phyloP scores from a whole-genome alignment of 1,140 invertebrate genomes.

The Conus ventricosus region DNA sequence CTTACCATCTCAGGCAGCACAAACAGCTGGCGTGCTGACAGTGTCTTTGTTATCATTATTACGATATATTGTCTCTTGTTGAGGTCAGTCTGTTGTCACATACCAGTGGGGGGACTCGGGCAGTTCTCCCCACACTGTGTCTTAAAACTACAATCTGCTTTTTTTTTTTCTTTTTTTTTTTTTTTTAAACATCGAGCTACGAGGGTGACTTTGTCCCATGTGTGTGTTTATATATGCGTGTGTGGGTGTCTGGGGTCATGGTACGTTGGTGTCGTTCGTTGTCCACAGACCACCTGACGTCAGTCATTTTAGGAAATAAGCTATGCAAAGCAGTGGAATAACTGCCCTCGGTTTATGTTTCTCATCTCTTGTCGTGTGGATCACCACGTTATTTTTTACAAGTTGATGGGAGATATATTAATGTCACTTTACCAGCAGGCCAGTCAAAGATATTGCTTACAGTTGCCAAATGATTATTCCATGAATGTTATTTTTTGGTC shows the following conservation, averaged over 20 bases:
- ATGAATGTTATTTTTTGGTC: neutral
- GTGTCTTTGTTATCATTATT: neutral
- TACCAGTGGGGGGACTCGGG: neutral
- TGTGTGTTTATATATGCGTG: neutral
- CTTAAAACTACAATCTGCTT: neutral
- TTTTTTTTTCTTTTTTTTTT: neutral
- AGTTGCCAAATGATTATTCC: constrained; percentile 26
- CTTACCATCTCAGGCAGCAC: constrained; percentile 14
- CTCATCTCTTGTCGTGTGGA: neutral
- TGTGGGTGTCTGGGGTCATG: too few species aligned
- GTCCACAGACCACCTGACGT: neutral
- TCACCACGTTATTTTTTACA: neutral
- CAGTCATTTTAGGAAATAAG: neutral
- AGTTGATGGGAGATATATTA: neutral
- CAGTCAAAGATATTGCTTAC: constrained; percentile 19
- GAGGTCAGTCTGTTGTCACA: neutral
- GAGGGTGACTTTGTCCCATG: neutral
- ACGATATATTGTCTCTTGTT: neutral
- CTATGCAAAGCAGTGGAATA: neutral
- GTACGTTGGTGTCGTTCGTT: neutral
- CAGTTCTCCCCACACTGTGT: constrained; percentile 1
- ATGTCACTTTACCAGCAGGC: constrained; percentile 7
- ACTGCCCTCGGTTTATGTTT: neutral
- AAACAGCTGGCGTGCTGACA: constrained; percentile 4
- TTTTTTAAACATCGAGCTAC: neutral